phyloP scores from a whole-genome alignment of 2,113 vertebrate genomes.

The Stictonetta naevosa region DNA sequence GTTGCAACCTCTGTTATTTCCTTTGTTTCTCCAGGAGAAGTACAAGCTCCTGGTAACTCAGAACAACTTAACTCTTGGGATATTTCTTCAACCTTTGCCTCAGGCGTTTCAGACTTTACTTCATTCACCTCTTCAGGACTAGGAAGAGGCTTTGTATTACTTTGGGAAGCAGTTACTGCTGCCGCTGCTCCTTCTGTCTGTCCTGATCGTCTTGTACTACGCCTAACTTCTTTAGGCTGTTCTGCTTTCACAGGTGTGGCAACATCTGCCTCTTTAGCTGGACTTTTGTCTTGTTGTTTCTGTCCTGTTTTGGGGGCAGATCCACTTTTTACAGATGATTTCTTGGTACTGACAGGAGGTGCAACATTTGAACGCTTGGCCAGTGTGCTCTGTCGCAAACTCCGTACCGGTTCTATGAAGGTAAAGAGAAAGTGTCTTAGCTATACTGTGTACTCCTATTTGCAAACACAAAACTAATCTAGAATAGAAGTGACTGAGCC shows the following conservation, averaged over 20 bases:
- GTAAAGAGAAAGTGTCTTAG: conserved; percentile 64
- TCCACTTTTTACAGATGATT: conserved; percentile 73
- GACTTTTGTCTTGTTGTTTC: conserved; percentile 74
- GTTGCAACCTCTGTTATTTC: conserved; percentile 13
- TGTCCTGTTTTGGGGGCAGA: conserved; percentile 71
- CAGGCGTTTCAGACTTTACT: conserved; percentile 1
- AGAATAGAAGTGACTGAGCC: not conserved
- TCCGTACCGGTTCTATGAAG: conserved; percentile 76
- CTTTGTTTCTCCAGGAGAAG: conserved; percentile 56
- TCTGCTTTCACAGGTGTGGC: conserved; percentile 45
- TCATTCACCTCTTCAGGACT: conserved; percentile 58
- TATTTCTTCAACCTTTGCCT: conserved; percentile 33
- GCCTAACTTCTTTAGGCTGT: conserved; percentile 69
- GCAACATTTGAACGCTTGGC: conserved; percentile 77
- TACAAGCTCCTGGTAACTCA: conserved; percentile 41
- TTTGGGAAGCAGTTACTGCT: conserved; percentile 20
- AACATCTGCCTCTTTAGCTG: conserved; percentile 76
- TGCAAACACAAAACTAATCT: not conserved
- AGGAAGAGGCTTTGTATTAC: conserved; percentile 56
- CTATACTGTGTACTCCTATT: not conserved
- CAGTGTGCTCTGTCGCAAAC: conserved; percentile 81
- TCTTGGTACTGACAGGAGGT: conserved; percentile 67
- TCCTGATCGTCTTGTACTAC: conserved; percentile 49
- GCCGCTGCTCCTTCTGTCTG: conserved; percentile 46
- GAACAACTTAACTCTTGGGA: conserved; percentile 49